Evolutionary conservation across 2,113 vertebrate species (phyloP), one percentile per base, ranked within the genome.

Genomic region (Bombycilla garrulus): DNA sequence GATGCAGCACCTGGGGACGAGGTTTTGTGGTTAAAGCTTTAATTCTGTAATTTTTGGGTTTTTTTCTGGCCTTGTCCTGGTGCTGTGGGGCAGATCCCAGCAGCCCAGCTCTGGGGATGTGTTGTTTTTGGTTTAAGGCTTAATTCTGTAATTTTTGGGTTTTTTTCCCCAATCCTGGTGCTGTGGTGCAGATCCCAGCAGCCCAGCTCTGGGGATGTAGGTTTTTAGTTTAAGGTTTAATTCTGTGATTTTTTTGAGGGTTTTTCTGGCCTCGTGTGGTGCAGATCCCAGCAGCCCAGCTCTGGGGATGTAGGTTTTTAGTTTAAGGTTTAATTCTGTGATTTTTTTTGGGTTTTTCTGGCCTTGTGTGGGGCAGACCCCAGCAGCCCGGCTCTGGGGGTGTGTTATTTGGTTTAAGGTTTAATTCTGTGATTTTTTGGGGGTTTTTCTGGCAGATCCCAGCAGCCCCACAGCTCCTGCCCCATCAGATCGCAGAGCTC

Each of bases 31-130:
- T 25, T 6, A 7, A 45, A 15, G 23, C 38, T 38, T 23, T 1
- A 26, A 11, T 5, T 36, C 12, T 6, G 0, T 1, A 8, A 3
- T 18, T 24, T 53, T 4, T 3, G 26, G 2, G 72, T 33, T 45
- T 20, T 3, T 77, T 69, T 19, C 54, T 64, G 23, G n/a, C 22
- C 28, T 15, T 17, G 11, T 26, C 22, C 61, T 36, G 5, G 54
- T 3, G 50, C 15, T 65, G 66, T 7, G 71, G 44, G 83, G 15
- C 79, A 40, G 28, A 60, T 47, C 73, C 36, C 91, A 56, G 38
- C 38, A 38, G 38, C 38, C 12, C 38, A 38, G 40, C 50, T 71
- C 78, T 3, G 1, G 44, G 18, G n/a, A 14, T 23, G 89, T 57
- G 73, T n/a, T n/a, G 58, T 87, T 38, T 38, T 12, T 38, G n/a